phyloP scores from a whole-genome alignment of 30 jellyfish, hydroid and myxozoan genomes.

The Hydractinia symbiolongicarpus region DNA sequence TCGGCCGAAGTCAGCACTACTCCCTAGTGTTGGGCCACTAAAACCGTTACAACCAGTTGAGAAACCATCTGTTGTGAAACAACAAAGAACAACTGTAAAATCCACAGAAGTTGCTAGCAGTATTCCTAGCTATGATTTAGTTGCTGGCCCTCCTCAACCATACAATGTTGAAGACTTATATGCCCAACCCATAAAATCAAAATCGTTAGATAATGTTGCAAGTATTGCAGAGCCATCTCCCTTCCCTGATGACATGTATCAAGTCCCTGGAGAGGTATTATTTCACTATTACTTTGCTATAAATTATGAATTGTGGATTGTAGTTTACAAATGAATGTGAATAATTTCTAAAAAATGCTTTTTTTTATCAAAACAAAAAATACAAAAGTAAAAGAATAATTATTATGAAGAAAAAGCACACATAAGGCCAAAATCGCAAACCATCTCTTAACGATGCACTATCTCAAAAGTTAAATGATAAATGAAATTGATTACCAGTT shows the following conservation, averaged over 20 bases:
- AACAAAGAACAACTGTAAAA: neutral
- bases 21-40: conserved; percentile 22
- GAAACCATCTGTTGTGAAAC: conserved; percentile 3
- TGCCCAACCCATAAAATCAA: conserved; percentile 23
- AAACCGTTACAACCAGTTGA: conserved; percentile 36
- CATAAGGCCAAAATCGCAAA: too few relatives aligned
- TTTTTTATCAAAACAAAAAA: too few relatives aligned
- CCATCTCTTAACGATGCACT: too few relatives aligned
- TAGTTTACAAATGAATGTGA: too few relatives aligned
- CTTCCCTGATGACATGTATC: conserved; percentile 24
- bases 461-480: too few relatives aligned
- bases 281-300: too few relatives aligned
- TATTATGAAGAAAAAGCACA: too few relatives aligned
- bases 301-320: too few relatives aligned
- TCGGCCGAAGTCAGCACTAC: conserved; percentile 38
- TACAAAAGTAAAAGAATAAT: too few relatives aligned
- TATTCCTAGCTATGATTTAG: conserved; percentile 34
- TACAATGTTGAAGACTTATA: conserved; percentile 10
- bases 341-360: too few relatives aligned
- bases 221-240: neutral
- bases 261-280: conserved; percentile 25
- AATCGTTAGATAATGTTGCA: neutral
- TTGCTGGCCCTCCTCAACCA: conserved; percentile 3
- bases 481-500: too few relatives aligned
- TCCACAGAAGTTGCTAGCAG: neutral